Conservation (phyloP, 64 coral and sea anemone species). For the Platygyra sinensis region DNA sequence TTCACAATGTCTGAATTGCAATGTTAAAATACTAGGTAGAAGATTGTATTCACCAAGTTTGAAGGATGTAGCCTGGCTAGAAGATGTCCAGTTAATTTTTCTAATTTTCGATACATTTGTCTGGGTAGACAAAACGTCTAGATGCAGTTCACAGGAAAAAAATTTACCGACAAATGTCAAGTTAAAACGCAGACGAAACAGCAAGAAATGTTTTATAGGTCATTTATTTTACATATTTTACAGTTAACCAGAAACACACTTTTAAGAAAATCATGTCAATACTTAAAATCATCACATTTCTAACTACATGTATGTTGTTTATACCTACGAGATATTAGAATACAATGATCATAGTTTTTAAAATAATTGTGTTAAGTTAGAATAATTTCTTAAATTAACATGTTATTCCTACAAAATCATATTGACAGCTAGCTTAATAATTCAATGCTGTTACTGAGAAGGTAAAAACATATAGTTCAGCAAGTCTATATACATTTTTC, state of each 20-base stretch:
- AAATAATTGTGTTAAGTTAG: not conserved
- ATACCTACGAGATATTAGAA: slow-evolving; percentile 19
- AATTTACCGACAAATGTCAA: too few relatives aligned
- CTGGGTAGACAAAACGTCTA: too few relatives aligned
- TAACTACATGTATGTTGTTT: slow-evolving; percentile 2
- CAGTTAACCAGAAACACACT: not conserved
- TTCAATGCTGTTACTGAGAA: not conserved
- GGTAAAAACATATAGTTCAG: not conserved
- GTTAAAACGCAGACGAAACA: not conserved
- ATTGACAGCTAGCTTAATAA: not conserved
- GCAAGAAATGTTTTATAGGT: not conserved
- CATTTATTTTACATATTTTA: slow-evolving; percentile 41
- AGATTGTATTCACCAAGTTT: too few relatives aligned
- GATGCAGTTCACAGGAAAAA: too few relatives aligned
- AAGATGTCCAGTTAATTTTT: too few relatives aligned
- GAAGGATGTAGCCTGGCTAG: too few relatives aligned
- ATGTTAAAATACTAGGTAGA: too few relatives aligned
- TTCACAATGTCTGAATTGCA: too few relatives aligned
- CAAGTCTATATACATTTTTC: not conserved
- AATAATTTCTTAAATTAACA: not conserved
- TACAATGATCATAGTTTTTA: not conserved
- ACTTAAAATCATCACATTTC: not conserved
- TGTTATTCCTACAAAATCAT: not conserved
- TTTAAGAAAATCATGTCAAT: not conserved
- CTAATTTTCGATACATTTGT: too few relatives aligned